Conservation (phyloP, 37 sponge, comb jelly and placozoan species). For the Spongia lamella region DNA sequence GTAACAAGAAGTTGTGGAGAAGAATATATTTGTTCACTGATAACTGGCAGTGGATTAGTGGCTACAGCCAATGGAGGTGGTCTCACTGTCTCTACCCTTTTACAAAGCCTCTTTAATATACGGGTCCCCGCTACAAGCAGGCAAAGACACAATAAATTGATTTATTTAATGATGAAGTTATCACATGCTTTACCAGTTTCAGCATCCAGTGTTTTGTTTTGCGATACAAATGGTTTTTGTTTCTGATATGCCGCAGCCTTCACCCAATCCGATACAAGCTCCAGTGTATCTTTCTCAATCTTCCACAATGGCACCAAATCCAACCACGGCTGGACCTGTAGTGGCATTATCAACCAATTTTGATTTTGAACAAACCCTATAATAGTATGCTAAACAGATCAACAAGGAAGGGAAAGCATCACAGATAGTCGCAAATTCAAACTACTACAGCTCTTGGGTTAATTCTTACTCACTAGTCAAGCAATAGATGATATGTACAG, state of each 20-base stretch:
- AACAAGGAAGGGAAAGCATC: no score
- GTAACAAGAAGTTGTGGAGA: constrained; percentile 35
- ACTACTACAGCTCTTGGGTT: no score
- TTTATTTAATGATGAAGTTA: no score
- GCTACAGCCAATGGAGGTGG: constrained; percentile 47
- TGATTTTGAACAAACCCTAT: no score
- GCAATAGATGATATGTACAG: no score
- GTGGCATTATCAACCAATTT: not conserved
- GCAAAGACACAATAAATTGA: not conserved
- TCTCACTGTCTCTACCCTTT: not conserved
- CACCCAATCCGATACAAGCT: constrained; percentile 63
- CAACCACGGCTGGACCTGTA: constrained; percentile 46
- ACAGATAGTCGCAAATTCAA: no score
- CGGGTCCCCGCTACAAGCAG: constrained; percentile 46
- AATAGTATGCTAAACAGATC: no score
- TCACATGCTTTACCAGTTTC: constrained; percentile 57
- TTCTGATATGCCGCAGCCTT: constrained; percentile 74
- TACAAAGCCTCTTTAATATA: constrained; percentile 55
- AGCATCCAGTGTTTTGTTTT: constrained; percentile 10
- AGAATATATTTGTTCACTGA: constrained; percentile 22
- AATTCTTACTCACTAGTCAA: no score
- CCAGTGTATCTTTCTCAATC: constrained; percentile 35
- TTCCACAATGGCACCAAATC: constrained; percentile 68
- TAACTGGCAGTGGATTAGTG: constrained; percentile 37
- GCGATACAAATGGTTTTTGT: constrained; percentile 30